These are phyloP conservation scores for Stegodyphus dumicola DNA, from an alignment of 1,140 invertebrate species.

Conservation along the genomic window DNA sequence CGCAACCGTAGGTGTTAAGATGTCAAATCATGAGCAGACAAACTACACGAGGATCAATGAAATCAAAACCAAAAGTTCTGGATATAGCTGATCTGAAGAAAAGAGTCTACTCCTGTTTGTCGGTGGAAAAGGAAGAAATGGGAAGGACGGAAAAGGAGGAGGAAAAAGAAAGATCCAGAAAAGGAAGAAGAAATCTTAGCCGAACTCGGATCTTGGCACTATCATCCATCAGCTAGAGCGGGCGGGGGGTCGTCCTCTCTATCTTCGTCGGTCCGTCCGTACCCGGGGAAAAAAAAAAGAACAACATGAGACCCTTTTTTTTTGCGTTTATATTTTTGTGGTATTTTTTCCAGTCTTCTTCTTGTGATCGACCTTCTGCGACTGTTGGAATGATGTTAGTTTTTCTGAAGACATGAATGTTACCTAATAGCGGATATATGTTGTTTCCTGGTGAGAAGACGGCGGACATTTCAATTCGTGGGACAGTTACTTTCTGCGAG, in stretches of 20 bases:
- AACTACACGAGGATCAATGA: too few relatives aligned
- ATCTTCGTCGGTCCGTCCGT: conserved; percentile 19
- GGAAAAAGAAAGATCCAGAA: background rate
- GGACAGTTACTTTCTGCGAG: background rate
- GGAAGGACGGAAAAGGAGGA: too few relatives aligned
- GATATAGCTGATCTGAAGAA: too few relatives aligned
- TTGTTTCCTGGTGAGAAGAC: conserved; percentile 7
- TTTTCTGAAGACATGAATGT: conserved; percentile 30
- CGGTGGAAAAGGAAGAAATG: background rate
- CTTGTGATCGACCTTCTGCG: conserved; percentile 3
- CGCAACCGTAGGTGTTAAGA: too few relatives aligned
- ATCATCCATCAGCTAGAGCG: conserved; percentile 36
- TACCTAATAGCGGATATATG: conserved; percentile 29
- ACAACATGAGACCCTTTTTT: conserved; percentile 5
- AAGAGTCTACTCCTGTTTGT: too few relatives aligned
- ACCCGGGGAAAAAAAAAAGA: background rate
- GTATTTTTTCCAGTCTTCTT: too few relatives aligned
- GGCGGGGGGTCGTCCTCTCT: conserved; percentile 17
- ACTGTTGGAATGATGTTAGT: background rate
- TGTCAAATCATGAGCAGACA: too few relatives aligned
- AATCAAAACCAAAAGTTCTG: too few relatives aligned
- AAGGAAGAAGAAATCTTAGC: conserved; percentile 34
- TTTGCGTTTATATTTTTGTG: too few relatives aligned
- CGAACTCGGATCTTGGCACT: conserved; percentile 39
- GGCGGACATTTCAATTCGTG: background rate